phyloP scores from a whole-genome alignment of 2,888 invertebrate genomes.

The Stenotaenia linearis region DNA sequence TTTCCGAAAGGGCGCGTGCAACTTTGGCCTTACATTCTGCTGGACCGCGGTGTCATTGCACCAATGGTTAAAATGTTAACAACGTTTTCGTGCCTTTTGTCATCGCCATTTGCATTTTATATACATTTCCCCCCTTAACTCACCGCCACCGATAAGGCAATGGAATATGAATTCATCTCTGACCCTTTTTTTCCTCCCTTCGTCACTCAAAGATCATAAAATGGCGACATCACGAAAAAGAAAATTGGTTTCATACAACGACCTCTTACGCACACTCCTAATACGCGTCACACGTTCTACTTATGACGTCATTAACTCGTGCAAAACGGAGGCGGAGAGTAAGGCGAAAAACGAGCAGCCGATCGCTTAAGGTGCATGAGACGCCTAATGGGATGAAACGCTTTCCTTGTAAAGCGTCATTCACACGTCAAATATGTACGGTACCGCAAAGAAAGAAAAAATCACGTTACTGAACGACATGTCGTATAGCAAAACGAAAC shows the following conservation, averaged over 20 bases:
- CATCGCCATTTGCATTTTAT: not conserved
- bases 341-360: not conserved
- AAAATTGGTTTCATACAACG: not conserved
- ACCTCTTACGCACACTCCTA: not conserved
- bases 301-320: slow-evolving; percentile 7
- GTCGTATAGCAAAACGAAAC: not conserved
- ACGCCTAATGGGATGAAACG: slow-evolving; percentile 14
- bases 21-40: not conserved
- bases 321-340: not conserved
- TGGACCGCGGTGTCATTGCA: not conserved
- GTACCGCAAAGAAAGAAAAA: not conserved
- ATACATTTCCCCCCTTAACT: not conserved
- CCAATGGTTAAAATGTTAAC: not conserved
- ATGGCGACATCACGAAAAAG: slow-evolving; percentile 14
- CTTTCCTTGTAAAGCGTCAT: slow-evolving; percentile 16
- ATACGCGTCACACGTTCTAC: not conserved
- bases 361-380: not conserved
- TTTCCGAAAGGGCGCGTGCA: slow-evolving; percentile 1
- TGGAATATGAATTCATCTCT: slow-evolving; percentile 10
- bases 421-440: slow-evolving; percentile 13
- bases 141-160: not conserved
- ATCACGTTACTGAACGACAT: not conserved
- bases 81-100: not conserved
- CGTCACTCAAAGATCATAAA: slow-evolving; percentile 10
- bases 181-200: not conserved